Conservation (phyloP, 1,140 invertebrate genomes). For the Philotrypesis tridentata region DNA sequence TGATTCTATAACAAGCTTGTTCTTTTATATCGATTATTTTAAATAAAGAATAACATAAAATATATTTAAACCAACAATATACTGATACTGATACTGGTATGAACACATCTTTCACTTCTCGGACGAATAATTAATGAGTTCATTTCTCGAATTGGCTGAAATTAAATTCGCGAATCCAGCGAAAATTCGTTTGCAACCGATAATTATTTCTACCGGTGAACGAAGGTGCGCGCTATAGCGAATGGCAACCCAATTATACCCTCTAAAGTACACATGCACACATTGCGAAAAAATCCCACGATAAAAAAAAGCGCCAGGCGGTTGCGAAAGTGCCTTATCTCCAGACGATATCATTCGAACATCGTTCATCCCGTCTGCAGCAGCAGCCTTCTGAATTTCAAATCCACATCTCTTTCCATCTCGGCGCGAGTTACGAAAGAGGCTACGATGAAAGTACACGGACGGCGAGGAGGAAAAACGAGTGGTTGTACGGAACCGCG, state of each 20-base stretch:
- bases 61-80: too few relatives aligned
- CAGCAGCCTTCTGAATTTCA: neutral
- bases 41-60: too few relatives aligned
- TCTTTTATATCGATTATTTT: too few relatives aligned
- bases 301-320: neutral
- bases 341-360: neutral
- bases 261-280: neutral
- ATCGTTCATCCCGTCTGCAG: neutral
- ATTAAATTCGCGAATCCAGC: too few relatives aligned
- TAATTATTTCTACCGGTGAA: too few relatives aligned
- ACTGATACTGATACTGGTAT: too few relatives aligned
- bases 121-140: too few relatives aligned
- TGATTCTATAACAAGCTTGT: too few relatives aligned
- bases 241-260: neutral
- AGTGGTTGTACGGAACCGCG: neutral
- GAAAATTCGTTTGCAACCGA: too few relatives aligned
- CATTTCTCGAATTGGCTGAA: too few relatives aligned
- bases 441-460: neutral
- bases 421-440: neutral
- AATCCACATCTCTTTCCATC: neutral
- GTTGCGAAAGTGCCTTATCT: neutral
- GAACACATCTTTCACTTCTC: too few relatives aligned
- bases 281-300: neutral
- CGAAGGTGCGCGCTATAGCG: too few relatives aligned
- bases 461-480: neutral